Evolutionary conservation across 2,113 vertebrate genomes (phyloP), one percentile per base, ranked within the genome.

Genomic region (Propithecus coquereli): DNA sequence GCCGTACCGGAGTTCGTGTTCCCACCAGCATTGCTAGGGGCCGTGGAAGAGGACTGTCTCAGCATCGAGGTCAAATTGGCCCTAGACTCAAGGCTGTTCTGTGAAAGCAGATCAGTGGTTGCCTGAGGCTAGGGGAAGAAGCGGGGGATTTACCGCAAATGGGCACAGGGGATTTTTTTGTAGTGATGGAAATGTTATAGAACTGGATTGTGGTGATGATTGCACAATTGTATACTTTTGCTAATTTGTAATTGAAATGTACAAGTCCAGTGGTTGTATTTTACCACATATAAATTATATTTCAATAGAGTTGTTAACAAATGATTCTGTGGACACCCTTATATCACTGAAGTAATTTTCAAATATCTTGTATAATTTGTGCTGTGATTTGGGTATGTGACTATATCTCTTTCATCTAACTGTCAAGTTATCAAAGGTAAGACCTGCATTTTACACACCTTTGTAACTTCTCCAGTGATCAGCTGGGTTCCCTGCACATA

Each of bases 351-450:
- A 70, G 10, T 85, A 27, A 84, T 95, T 25, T 93, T 93, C 43
- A 90, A 94, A 18, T 71, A 30, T 70, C 47, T 90, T 90, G 86
- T 91, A 32, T 47, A 50, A 57, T 79, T 66, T 95, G 25, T 47
- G 23, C 73, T 94, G n/a, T 96, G 68, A 95, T 90, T 89, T 87
- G 54, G 50, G 8, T 87, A 68, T 34, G 14, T 79, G 68, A 73
- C 6, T 34, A 3, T 91, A 20, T 85, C 52, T 73, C 25, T 92
- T 86, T 59, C 43, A 63, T 68, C 43, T 82, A 32, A 86, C 37
- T 65, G 30, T 71, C 70, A 92, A 70, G 57, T 94, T 92, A 52
- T 22, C 27, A 9, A 94, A 87, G 40, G 25, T 65, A 84, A 87
- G 43, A 54, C 45, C 22, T 87, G 16, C 0, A 92, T 76, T 91